These are phyloP conservation scores for Taeniopygia guttata DNA, from an alignment of 2,797 vertebrate genomes.

Conservation along the genomic window DNA sequence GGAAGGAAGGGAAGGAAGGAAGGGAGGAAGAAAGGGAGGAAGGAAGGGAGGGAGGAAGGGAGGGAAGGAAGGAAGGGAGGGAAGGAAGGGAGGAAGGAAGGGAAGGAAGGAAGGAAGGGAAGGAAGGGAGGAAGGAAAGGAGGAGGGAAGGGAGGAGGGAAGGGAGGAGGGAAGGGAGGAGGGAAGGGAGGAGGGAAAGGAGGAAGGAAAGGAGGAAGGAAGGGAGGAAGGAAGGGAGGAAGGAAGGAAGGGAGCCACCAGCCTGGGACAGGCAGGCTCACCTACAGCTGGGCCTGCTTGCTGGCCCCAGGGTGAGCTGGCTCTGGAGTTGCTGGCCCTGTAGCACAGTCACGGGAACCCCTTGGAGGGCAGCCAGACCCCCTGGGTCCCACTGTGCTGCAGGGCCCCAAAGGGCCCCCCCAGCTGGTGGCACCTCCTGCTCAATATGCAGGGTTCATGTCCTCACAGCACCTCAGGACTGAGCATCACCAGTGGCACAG, in stretches of 20 bases:
- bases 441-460: neutral
- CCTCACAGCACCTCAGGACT: neutral
- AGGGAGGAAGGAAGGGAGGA: neutral
- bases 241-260: neutral
- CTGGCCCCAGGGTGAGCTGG: constrained; percentile 20
- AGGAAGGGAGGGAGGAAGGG: no score
- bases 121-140: no score
- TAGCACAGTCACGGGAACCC: neutral
- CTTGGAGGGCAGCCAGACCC: neutral
- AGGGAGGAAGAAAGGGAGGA: no score
- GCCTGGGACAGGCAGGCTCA: neutral
- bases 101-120: no score
- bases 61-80: no score
- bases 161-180: neutral
- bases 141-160: no score
- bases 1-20: no score
- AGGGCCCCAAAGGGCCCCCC: rapidly evolving
- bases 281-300: neutral
- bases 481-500: neutral
- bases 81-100: no score
- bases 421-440: neutral
- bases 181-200: neutral
- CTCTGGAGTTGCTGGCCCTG: neutral
- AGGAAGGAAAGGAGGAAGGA: neutral
- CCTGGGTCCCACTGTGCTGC: neutral